Percentiles rank a stretch among this genome's conserved stretches.
Conservation (phyloP, 2,113 vertebrate genomes). For the Xiphophorus couchianus region DNA sequence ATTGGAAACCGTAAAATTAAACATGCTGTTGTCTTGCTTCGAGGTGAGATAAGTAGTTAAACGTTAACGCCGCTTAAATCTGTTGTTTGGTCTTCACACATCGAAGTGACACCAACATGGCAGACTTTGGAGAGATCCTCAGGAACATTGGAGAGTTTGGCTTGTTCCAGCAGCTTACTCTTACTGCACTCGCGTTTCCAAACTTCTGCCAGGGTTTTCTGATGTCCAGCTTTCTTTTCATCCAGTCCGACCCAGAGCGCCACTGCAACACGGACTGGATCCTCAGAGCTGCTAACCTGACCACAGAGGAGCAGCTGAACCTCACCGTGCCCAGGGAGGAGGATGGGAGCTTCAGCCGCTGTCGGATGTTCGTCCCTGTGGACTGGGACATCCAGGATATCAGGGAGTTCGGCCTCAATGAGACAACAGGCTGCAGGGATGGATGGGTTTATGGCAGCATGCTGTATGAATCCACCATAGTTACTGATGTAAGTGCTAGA, state of each 20-base stretch:
- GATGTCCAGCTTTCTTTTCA: conserved; percentile 71
- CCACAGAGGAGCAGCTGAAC: conserved; percentile 72
- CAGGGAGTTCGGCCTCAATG: conserved; percentile 72
- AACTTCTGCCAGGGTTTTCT: conserved; percentile 57
- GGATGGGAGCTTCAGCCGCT: conserved; percentile 73
- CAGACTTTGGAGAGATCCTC: conserved; percentile 77
- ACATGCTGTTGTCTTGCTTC: not conserved
- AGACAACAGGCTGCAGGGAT: conserved; percentile 71
- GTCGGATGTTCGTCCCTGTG: conserved; percentile 81
- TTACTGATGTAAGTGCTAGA: conserved; percentile 70
- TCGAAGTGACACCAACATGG: conserved; percentile 48
- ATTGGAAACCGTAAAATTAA: not conserved
- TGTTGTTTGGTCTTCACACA: not conserved
- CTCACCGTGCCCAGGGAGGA: conserved; percentile 75
- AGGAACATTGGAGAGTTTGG: conserved; percentile 80
- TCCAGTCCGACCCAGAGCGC: conserved; percentile 61
- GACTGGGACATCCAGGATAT: conserved; percentile 77
- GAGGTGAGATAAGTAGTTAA: not conserved
- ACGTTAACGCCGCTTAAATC: not conserved
- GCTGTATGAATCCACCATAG: conserved; percentile 67
- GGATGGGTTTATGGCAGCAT: conserved; percentile 83
- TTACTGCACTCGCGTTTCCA: conserved; percentile 65
- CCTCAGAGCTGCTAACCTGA: conserved; percentile 70
- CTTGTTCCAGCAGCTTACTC: conserved; percentile 77
- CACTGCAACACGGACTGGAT: conserved; percentile 74